Base-by-base conservation (phyloP, 1,140 invertebrate genomes). In the Nasonia longicornis region DNA sequence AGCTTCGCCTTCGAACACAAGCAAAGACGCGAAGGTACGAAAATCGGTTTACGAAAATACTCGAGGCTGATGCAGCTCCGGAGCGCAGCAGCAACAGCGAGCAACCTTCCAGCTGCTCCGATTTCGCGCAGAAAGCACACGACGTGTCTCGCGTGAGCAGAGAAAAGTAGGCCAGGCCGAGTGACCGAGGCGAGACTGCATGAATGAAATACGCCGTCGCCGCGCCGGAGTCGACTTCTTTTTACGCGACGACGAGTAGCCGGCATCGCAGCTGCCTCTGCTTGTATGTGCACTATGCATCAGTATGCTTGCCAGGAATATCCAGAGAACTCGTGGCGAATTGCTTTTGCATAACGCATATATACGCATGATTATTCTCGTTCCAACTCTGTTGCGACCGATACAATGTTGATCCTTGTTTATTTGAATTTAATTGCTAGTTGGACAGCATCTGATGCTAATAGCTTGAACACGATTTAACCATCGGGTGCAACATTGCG, bases 41-140 rank as follows among this genome's bases (percentile, higher is more conserved):
- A 67, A 67, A 67, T n/a, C 6, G 7, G 20, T 58, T 58, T 20
- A 58, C 52, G 3, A 58, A 58, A 58, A 58, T 58, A 58, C 52
- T 20, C 52, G 52, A 58, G 52, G 16, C 6, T 48, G 45, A 3
- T 14, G 45, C 14, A 48, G 45, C 31, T 35, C 31, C 4, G 3
- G 12, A 12, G 11, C 45, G 3, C 52, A 58, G 52, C 52, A 58
- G 14, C 26, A 26, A 1, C 26, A 26, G 26, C 26, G 1, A 58
- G 20, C 73, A 76, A 70, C 79, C 73, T 81, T 81, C 79, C 79
- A 81, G 73, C 45, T 81, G 79, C 66, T 81, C 79, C 35, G 45
- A 81, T 76, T 81, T 70, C n/a, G 75, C 77, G 79, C 26, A 35
- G 31, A 66, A 77, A 80, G 76, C 77, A 77, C 20, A 77, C 20